Conservation (phyloP, 1,140 invertebrate species). For the Sinella curviseta region DNA sequence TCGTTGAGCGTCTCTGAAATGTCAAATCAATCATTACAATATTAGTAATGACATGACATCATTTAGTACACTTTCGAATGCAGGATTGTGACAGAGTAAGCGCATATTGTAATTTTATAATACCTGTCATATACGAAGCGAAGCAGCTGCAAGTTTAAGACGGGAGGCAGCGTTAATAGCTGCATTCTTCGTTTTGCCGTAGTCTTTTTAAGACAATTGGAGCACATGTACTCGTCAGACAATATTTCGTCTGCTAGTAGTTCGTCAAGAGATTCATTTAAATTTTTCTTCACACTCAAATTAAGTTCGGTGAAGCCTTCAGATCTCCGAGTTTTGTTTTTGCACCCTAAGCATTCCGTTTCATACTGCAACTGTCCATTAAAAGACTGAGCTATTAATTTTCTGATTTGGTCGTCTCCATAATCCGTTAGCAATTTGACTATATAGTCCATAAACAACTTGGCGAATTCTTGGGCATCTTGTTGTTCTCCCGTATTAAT, state of each 20-base stretch:
- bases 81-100: background rate
- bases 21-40: conserved; percentile 46
- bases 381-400: conserved; percentile 64
- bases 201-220: conserved; percentile 63
- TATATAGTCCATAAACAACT: conserved; percentile 66
- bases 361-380: conserved; percentile 58
- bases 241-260: conserved; percentile 67
- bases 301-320: conserved; percentile 70
- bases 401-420: conserved; percentile 49
- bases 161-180: conserved; percentile 65
- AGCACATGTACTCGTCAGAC: conserved; percentile 67
- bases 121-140: conserved; percentile 70
- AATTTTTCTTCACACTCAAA: conserved; percentile 64
- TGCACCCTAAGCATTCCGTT: conserved; percentile 64
- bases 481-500: conserved; percentile 67
- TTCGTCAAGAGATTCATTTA: conserved; percentile 65
- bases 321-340: conserved; percentile 61
- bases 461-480: conserved; percentile 74
- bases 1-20: conserved; percentile 61
- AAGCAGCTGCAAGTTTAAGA: conserved; percentile 70
- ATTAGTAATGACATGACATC: background rate
- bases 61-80: background rate
- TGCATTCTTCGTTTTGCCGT: conserved; percentile 66
- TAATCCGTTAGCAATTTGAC: conserved; percentile 60
- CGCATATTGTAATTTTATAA: background rate